These are phyloP conservation scores for Thinocorus orbignyianus DNA, from an alignment of 2,113 vertebrate genomes.

Conservation along the genomic window DNA sequence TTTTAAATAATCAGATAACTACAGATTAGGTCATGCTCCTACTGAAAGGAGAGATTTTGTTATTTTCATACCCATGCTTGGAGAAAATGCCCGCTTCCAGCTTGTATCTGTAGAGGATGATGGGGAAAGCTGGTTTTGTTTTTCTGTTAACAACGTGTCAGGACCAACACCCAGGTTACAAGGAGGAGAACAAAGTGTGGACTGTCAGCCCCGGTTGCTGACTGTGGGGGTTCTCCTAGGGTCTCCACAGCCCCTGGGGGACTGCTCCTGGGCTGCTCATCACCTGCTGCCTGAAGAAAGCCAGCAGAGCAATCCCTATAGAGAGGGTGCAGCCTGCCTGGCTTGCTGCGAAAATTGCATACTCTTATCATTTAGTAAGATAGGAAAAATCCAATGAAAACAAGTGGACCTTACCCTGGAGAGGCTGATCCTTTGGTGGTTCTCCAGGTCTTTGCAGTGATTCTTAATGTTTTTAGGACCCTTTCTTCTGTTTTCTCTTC, in stretches of 20 bases:
- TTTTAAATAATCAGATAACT: not conserved
- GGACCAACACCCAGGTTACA: no score
- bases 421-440: not conserved
- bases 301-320: not conserved
- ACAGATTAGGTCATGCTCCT: not conserved
- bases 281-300: not conserved
- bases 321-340: accelerated
- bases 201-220: not conserved
- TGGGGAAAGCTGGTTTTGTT: not conserved
- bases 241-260: not conserved
- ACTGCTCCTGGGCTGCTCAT: not conserved
- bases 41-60: not conserved
- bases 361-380: not conserved
- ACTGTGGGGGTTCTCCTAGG: accelerated
- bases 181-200: not conserved
- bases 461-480: not conserved
- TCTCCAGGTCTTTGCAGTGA: not conserved
- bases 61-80: not conserved
- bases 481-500: not conserved
- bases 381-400: not conserved
- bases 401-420: accelerated
- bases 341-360: accelerated
- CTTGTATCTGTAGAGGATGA: not conserved
- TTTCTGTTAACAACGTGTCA: not conserved
- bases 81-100: not conserved